Base-by-base conservation (phyloP, 2,888 invertebrate genomes). In the Stratiomys singularior region DNA sequence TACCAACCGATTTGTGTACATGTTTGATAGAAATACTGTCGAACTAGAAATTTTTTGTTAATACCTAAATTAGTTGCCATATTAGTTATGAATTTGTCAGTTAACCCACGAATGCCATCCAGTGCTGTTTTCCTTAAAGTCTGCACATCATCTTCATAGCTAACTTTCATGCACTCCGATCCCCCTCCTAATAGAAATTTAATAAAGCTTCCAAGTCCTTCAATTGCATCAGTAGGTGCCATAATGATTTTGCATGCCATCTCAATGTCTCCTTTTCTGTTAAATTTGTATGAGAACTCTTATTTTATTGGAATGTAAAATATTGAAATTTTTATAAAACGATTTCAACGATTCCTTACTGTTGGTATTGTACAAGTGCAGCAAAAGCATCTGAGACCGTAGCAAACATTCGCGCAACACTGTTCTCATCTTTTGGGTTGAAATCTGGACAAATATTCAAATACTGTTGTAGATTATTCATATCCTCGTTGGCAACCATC, bases 1-100 rank as follows among this genome's bases (percentile, higher is more conserved):
- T 90, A 95, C 89, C 92, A 96, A 76, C 95, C 96, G 85, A 92
- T 96, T 88, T 96, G 95, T 71, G 92, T 92, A 85, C 96, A 96
- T 0, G 94, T 94, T 87, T 96, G 96, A 85, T 93, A 95, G 1
- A 89, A 90, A 95, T 95, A 96, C 64, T 92, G 90, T 0, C 94
- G 90, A 85, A 89, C 93, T 93, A 13, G 90, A 85, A 89, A n/a
- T n/a, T n/a, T n/a, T n/a, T n/a, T n/a, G n/a, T n/a, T n/a, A n/a
- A n/a, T n/a, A n/a, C n/a, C n/a, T n/a, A n/a, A n/a, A n/a, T n/a
- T n/a, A n/a, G n/a, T n/a, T n/a, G n/a, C n/a, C n/a, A n/a, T n/a
- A n/a, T n/a, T n/a, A n/a, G n/a, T n/a, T n/a, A n/a, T n/a, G n/a
- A n/a, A n/a, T n/a, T n/a, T n/a, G n/a, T n/a, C n/a, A n/a, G n/a